These are phyloP conservation scores for Polymixis flavicincta DNA, from an alignment of 2,888 invertebrate genomes.

Conservation along the genomic window DNA sequence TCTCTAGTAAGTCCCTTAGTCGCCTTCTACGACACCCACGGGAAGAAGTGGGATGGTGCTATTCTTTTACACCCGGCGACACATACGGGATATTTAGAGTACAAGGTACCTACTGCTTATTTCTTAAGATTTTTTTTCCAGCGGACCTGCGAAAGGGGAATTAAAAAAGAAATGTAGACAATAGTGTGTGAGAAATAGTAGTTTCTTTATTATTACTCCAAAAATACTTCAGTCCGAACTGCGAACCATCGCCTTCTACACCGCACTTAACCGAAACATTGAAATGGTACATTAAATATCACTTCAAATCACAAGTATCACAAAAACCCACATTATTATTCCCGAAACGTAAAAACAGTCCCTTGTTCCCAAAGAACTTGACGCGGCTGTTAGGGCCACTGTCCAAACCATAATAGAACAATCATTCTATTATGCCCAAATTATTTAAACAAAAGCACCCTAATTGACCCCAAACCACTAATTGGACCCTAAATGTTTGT, in stretches of 20 bases:
- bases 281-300: constrained; percentile 38
- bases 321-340: constrained; percentile 42
- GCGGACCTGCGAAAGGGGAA: too few species aligned
- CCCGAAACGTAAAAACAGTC: constrained; percentile 42
- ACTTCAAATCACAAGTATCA: constrained; percentile 24
- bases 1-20: too few species aligned
- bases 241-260: too few species aligned
- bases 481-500: constrained; percentile 62
- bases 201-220: not conserved
- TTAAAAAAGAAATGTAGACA: too few species aligned
- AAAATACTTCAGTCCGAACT: not conserved
- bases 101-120: too few species aligned
- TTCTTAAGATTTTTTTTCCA: too few species aligned
- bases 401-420: constrained; percentile 55
- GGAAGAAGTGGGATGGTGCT: too few species aligned
- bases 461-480: constrained; percentile 57
- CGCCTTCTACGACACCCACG: too few species aligned
- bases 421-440: constrained; percentile 58
- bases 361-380: constrained; percentile 32
- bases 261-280: not conserved
- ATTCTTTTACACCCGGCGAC: too few species aligned
- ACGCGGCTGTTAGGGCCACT: constrained; percentile 44
- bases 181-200: too few species aligned
- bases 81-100: too few species aligned
- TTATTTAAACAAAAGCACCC: constrained; percentile 64